phyloP scores from a whole-genome alignment of 1,140 invertebrate species.

The Arctopsyche grandis region DNA sequence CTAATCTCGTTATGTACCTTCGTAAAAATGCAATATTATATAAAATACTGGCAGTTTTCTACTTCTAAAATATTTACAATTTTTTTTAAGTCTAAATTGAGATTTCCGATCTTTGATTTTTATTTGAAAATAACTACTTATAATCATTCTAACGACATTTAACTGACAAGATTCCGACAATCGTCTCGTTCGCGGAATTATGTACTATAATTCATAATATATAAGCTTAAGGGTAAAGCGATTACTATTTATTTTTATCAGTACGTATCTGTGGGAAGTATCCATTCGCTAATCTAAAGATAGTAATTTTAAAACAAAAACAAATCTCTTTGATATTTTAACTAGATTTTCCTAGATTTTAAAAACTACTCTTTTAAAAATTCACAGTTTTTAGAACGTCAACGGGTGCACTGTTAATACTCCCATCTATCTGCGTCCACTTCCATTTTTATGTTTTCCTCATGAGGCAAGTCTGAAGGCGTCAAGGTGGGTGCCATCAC shows the following conservation, averaged over 20 bases:
- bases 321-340: constrained; percentile 54
- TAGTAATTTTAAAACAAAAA: constrained; percentile 52
- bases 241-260: constrained; percentile 55
- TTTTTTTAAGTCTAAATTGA: constrained; percentile 36
- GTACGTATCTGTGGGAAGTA: constrained; percentile 54
- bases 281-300: constrained; percentile 52
- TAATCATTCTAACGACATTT: constrained; percentile 28
- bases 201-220: constrained; percentile 33
- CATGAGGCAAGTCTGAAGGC: constrained; percentile 57
- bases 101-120: constrained; percentile 51
- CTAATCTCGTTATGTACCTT: constrained; percentile 41
- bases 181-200: constrained; percentile 27
- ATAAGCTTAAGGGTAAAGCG: constrained; percentile 50
- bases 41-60: constrained; percentile 48
- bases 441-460: constrained; percentile 64
- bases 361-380: constrained; percentile 33
- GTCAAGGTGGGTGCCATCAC: constrained; percentile 54
- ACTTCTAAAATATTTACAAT: constrained; percentile 40
- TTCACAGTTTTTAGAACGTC: constrained; percentile 35
- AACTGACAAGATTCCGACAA: constrained; percentile 18
- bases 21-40: constrained; percentile 50
- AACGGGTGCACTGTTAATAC: constrained; percentile 57
- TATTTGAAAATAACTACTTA: constrained; percentile 44
- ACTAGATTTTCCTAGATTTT: constrained; percentile 54
- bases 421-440: constrained; percentile 65